Base-by-base conservation (phyloP, 53 echinoderm and acorn worm species). In the Pentamera pediparva region DNA sequence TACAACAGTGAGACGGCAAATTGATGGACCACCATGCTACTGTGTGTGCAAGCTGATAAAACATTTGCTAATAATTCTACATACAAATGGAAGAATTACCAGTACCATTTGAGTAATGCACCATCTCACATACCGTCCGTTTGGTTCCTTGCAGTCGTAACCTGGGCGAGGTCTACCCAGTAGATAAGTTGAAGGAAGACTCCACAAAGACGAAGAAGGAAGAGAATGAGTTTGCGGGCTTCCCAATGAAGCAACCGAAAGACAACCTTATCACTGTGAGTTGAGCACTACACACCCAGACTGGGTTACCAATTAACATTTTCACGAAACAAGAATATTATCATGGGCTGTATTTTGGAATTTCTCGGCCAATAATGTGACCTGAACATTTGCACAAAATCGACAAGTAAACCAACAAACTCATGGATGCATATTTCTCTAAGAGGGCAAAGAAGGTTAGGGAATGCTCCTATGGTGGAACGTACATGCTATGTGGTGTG, bases 231-330 rank as follows among this genome's bases (percentile, higher is more conserved):
- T 84, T 81, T 60, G 87, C 85, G n/a, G 87, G 93, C 17, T 93
- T 93, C 73, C 87, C 86, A 5, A 69, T 78, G 59, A 94, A 85
- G 59, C 78, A 84, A 49, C 74, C 73, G 41, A 94, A 90, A 76
- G 94, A 94, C 18, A 91, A 87, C 33, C 62, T 94, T 34, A 84
- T 94, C 49, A 84, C 88, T 17, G 92, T 92, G 76, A 81, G 91
- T 67, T 27, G 25, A 67, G 12, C n/a, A n/a, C 24, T 5, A 6
- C 18, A 49, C n/a, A n/a, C n/a, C n/a, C n/a, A n/a, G n/a, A n/a
- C n/a, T n/a, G n/a, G n/a, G n/a, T n/a, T n/a, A n/a, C n/a, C n/a
- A n/a, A n/a, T n/a, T n/a, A n/a, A n/a, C n/a, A n/a, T n/a, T n/a
- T n/a, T n/a, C n/a, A n/a, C n/a, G n/a, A n/a, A n/a, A n/a, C n/a